phyloP scores from a whole-genome alignment of 2,888 invertebrate species.

The Nipponacmea schrenckii region DNA sequence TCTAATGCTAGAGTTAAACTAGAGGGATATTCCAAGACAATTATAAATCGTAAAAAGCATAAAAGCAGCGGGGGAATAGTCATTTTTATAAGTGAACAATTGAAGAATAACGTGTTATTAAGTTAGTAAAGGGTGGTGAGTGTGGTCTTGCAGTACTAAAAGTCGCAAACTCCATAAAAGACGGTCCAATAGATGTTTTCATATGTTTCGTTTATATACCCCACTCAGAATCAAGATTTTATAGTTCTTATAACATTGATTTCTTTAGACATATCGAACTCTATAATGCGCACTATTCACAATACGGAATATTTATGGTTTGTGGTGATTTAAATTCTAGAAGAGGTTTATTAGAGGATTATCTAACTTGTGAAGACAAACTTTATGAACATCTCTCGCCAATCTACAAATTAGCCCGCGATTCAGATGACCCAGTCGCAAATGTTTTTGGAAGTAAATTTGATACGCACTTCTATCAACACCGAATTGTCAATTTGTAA shows the following conservation, averaged over 20 bases:
- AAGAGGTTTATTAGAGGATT: neutral
- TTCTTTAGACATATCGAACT: neutral
- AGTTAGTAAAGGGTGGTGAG: neutral
- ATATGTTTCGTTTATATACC: slow-evolving; percentile 1
- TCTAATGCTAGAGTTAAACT: neutral
- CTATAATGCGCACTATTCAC: neutral
- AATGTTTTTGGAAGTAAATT: neutral
- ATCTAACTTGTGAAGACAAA: neutral
- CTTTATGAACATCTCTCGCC: neutral
- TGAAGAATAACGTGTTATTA: neutral
- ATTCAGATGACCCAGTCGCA: neutral
- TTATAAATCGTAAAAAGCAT: neutral
- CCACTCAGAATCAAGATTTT: neutral
- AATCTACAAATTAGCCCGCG: neutral
- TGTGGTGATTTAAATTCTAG: neutral
- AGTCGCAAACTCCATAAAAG: neutral
- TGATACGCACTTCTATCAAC: neutral
- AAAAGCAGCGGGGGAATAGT: slow-evolving; percentile 1
- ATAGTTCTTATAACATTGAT: neutral
- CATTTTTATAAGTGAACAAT: neutral
- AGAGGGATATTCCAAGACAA: neutral
- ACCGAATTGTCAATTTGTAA: neutral
- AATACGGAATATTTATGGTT: neutral
- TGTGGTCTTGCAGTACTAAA: neutral
- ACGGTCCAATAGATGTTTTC: neutral